Base-by-base conservation (phyloP, 1,140 invertebrate species). In the Myzus persicae region DNA sequence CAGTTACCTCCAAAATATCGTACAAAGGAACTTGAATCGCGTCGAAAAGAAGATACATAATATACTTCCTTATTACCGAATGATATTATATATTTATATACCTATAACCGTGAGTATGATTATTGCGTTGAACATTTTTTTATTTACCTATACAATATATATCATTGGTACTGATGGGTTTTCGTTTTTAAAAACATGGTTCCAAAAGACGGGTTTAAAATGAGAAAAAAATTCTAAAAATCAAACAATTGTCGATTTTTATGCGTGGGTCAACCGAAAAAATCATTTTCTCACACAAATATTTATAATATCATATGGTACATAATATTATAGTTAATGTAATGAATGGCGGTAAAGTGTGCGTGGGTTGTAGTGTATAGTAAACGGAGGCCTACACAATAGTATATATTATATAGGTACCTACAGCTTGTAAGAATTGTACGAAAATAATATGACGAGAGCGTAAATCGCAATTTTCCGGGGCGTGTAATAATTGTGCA, bases 401-500 rank as follows among this genome's bases (percentile, higher is more conserved):
- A 67, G 59, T 31, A 3, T 67, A 67, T 76, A 31, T 59, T 26
- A 51, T 51, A 51, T 51, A 76, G 59, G 31, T 18, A 67, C 59
- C 59, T 26, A 59, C 31, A n/a, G 31, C 14, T n/a, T n/a, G 14
- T 76, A 76, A 6, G 31, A 67, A 67, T 31, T 67, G 31, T n/a
- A 67, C n/a, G 18, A n/a, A 76, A 76, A 76, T 76, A 76, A 76
- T 76, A 76, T 76, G n/a, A 76, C n/a, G 59, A 76, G 59, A 76
- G n/a, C 59, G 59, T 76, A 76, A 76, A 76, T 76, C n/a, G 59
- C 59, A 76, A 76, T 76, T 76, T 76, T 76, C 59, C 59, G 59
- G 59, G n/a, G 59, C 59, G n/a, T 76, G 31, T 76, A 76, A 76
- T 76, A 76, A 76, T 76, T 76, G 59, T 76, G 59, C 31, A 76